A percentile compares a stretch with the other conserved stretches of the same genome.
Conservation (phyloP, 1,140 invertebrate genomes). For the Drosophila tropicalis region DNA sequence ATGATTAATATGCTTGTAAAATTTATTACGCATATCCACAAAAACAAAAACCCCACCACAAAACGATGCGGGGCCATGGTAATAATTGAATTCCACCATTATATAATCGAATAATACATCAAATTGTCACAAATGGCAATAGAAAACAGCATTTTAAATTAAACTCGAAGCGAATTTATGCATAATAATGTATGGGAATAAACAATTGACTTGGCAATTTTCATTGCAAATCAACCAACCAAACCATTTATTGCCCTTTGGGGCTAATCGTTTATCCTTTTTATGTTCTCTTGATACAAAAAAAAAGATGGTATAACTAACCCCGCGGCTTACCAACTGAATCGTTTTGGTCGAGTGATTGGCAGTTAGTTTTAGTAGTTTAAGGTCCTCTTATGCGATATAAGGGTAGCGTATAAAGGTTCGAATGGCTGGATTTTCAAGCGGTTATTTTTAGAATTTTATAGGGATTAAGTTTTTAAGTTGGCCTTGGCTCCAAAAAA, state of each 20-base stretch:
- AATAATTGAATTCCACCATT: neutral
- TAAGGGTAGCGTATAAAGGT: too few relatives aligned
- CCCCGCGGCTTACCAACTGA: too few relatives aligned
- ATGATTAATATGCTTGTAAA: conserved; percentile 13
- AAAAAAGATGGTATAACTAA: too few relatives aligned
- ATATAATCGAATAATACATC: conserved; percentile 6
- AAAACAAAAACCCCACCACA: neutral
- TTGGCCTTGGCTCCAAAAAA: too few relatives aligned
- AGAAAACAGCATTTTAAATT: neutral
- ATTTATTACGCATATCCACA: conserved; percentile 1
- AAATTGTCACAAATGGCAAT: neutral
- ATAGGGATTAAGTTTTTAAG: too few relatives aligned
- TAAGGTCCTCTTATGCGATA: too few relatives aligned
- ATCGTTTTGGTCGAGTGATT: too few relatives aligned
- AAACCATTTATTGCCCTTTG: neutral
- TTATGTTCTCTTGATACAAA: too few relatives aligned
- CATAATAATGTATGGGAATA: neutral
- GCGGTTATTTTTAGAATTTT: too few relatives aligned
- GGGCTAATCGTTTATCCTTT: too few relatives aligned
- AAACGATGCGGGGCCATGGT: neutral
- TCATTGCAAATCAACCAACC: neutral
- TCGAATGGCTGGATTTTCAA: too few relatives aligned
- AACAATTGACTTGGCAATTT: neutral
- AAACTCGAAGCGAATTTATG: neutral
- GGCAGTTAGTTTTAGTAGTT: too few relatives aligned